phyloP scores from a whole-genome alignment of 2,113 vertebrate species.

The Corythornis cristatus region DNA sequence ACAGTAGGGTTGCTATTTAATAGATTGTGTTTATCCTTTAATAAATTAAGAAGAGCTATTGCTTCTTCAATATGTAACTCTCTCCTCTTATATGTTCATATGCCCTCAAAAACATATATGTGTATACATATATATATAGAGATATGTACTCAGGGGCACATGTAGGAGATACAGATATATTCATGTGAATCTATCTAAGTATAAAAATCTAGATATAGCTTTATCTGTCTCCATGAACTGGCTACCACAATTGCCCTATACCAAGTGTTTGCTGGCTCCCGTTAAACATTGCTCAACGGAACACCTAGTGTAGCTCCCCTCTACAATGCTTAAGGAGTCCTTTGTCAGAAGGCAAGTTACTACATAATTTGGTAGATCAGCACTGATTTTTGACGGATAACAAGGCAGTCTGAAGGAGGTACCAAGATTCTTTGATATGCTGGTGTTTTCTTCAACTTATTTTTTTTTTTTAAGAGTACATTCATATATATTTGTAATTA shows the following conservation, averaged over 20 bases:
- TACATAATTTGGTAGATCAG: neutral
- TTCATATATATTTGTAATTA: neutral
- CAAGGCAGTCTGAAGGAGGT: neutral
- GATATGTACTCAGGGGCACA: neutral
- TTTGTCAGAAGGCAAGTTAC: neutral
- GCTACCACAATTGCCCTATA: neutral
- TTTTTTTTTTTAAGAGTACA: neutral
- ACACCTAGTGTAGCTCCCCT: neutral
- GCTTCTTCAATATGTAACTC: neutral
- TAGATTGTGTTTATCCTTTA: neutral
- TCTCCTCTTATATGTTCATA: neutral
- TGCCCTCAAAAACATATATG: neutral
- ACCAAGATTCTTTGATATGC: neutral
- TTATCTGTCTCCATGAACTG: neutral
- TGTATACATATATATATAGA: rapidly evolving
- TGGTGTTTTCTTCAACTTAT: neutral
- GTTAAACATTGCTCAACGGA: neutral
- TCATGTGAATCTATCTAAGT: neutral
- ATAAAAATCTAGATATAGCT: neutral
- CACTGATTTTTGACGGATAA: neutral
- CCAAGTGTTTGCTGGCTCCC: neutral
- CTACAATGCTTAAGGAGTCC: neutral
- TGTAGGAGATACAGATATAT: neutral
- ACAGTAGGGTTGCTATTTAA: rapidly evolving
- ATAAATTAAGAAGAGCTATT: neutral